These are phyloP conservation scores for Aphrophora alni DNA, from an alignment of 2,888 invertebrate species.

Conservation along the genomic window DNA sequence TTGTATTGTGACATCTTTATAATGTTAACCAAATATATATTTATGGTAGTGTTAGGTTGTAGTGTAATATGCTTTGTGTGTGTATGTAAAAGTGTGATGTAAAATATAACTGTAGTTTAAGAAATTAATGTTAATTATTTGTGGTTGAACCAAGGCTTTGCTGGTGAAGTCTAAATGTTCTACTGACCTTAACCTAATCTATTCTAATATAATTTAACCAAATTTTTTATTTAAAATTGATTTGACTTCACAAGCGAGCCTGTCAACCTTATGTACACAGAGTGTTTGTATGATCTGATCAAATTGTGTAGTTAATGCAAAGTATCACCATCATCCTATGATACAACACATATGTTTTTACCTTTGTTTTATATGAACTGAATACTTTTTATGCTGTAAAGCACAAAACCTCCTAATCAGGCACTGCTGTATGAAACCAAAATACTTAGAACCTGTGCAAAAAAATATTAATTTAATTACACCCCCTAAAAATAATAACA, in stretches of 20 bases:
- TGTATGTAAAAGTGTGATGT: conserved; percentile 45
- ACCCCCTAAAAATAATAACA: neutral
- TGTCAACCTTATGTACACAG: neutral
- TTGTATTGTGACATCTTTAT: conserved; percentile 35
- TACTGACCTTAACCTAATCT: neutral
- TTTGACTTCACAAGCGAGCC: neutral
- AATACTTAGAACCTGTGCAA: neutral
- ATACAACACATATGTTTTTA: neutral
- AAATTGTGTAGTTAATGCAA: neutral
- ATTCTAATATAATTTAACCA: neutral
- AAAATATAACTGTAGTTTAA: conserved; percentile 16
- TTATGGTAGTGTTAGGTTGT: conserved; percentile 37
- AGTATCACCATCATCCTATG: neutral
- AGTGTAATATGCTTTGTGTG: conserved; percentile 47
- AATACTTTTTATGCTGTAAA: neutral
- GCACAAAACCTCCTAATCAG: neutral
- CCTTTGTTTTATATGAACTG: neutral
- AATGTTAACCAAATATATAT: conserved; percentile 51
- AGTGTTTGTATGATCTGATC: neutral
- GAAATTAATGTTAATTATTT: conserved; percentile 18
- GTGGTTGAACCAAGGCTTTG: neutral
- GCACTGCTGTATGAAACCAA: neutral
- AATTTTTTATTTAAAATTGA: neutral
- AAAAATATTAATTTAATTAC: neutral
- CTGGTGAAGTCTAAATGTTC: conserved; percentile 11